Base-by-base conservation (phyloP, 2,797 vertebrate genomes). In the Diplodus sargus region DNA sequence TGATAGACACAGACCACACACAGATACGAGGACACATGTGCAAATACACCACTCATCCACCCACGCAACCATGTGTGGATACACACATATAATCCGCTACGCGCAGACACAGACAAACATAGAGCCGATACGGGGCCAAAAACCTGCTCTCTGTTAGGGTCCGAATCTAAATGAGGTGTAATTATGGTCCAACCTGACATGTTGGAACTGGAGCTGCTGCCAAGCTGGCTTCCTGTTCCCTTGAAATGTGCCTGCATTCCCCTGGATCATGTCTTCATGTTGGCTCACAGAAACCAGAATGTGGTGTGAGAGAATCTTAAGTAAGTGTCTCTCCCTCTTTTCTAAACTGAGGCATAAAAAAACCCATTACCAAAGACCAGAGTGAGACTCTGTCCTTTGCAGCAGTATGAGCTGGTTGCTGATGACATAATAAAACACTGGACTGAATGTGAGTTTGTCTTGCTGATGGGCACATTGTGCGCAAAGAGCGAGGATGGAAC, bases 81-180 rank as follows among this genome's bases (percentile, higher is more conserved):
- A 47, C 70, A 77, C 65, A 63, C 65, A 70, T 34, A 53, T 34
- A 71, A 39, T 42, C 34, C 30, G 25, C 30, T 65, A 14, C 49
- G 58, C 76, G 62, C 60, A 39, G 8, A 57, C 70, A 78, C 15
- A 20, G n/a, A 70, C 60, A 86, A 72, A 85, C 58, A 85, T 30
- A 49, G 49, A 81, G 56, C 48, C 20, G 64, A 84, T 45, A 34
- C 18, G 62, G 60, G 78, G 77, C 81, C 77, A 87, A 80, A 87
- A 90, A 82, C 61, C 87, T 89, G 82, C 86, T 88, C 78, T 81
- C 74, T 83, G 87, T 89, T 87, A 85, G 74, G 53, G 76, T 74
- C 57, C 10, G 23, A 85, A 89, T 90, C 79, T 83, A 83, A 92
- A 89, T 84, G 86, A 93, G 82, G 88, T 84, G 89, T 84, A 91